Conservation (phyloP, 2,888 invertebrate species). For the Lysandra coridon region DNA sequence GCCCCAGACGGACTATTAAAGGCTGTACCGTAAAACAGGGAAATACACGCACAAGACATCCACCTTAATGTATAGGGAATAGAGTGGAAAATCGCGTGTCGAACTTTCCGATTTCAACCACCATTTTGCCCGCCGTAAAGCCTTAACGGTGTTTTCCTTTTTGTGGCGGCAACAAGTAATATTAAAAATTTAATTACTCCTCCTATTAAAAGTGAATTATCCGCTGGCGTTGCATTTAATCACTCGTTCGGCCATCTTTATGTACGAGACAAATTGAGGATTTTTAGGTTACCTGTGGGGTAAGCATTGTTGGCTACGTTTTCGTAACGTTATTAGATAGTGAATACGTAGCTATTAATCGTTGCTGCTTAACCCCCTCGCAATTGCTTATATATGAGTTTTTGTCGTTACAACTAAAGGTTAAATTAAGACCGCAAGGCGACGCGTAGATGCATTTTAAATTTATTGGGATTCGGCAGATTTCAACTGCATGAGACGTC, state of each 20-base stretch:
- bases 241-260: neutral
- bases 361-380: too few relatives aligned
- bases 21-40: constrained; percentile 60
- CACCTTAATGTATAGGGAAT: constrained; percentile 45
- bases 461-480: too few relatives aligned
- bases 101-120: constrained; percentile 53
- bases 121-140: constrained; percentile 76
- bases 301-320: too few relatives aligned
- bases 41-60: constrained; percentile 45
- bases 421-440: too few relatives aligned
- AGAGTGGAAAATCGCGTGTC: constrained; percentile 49
- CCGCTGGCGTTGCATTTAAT: neutral
- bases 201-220: constrained; percentile 31
- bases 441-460: too few relatives aligned
- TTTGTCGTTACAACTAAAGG: too few relatives aligned
- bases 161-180: constrained; percentile 70
- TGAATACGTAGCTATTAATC: too few relatives aligned
- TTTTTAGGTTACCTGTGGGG: too few relatives aligned
- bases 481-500: too few relatives aligned
- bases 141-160: constrained; percentile 69
- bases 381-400: too few relatives aligned
- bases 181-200: constrained; percentile 67
- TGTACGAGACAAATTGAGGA: neutral
- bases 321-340: too few relatives aligned
- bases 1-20: constrained; percentile 68